Evolutionary conservation across 64 coral and sea anemone species (phyloP).

Genomic region (Actinia tenebrosa): DNA sequence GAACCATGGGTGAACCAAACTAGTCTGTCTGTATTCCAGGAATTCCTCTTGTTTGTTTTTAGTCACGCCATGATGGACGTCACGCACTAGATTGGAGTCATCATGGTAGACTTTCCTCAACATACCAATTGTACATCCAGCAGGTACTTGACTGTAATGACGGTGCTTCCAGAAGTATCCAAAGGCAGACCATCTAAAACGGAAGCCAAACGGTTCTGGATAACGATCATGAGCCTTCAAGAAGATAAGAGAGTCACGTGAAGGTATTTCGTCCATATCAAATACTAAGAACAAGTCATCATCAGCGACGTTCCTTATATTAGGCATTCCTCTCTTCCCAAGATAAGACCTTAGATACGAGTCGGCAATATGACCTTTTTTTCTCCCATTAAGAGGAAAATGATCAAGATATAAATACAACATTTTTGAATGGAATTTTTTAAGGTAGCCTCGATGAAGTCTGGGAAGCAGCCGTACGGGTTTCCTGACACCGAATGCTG

Average conservation of each 20-base stretch:
- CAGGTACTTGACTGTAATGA: constrained; percentile 20
- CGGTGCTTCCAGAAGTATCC: constrained; percentile 32
- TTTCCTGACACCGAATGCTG: constrained; percentile 15
- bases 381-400: constrained; percentile 5
- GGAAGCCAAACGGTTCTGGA: constrained; percentile 29
- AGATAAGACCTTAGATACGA: constrained; percentile 24
- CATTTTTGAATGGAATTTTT: constrained; percentile 14
- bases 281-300: constrained; percentile 29
- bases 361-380: constrained; percentile 11
- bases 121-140: constrained; percentile 23
- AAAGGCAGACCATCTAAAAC: constrained; percentile 26
- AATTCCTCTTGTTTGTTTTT: constrained; percentile 1
- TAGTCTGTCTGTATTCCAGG: constrained; percentile 5
- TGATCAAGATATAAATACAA: constrained; percentile 18
- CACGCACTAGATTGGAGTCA: constrained; percentile 15
- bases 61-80: constrained; percentile 25
- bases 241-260: constrained; percentile 21
- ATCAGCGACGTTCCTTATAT: neutral
- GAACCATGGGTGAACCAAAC: constrained; percentile 14
- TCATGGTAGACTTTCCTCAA: constrained; percentile 22
- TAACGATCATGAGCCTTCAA: constrained; percentile 14
- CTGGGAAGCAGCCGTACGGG: constrained; percentile 2
- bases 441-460: constrained; percentile 18
- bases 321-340: constrained; percentile 22
- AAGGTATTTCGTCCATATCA: constrained; percentile 26